phyloP scores from a whole-genome alignment of 2,888 invertebrate genomes.

The Nymphalis c-album region DNA sequence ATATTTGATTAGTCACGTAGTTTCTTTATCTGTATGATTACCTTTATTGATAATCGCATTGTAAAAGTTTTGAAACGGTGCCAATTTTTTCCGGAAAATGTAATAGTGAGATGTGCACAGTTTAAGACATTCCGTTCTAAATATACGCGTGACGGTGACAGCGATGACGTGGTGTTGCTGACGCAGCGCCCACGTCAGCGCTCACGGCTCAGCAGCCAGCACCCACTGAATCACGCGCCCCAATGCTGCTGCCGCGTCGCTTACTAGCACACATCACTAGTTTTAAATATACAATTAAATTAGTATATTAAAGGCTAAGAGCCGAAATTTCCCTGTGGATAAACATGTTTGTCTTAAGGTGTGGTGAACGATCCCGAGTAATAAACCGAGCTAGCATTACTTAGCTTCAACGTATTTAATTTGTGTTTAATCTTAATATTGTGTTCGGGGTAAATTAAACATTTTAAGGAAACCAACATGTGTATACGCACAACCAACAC shows the following conservation, averaged over 20 bases:
- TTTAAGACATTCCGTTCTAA: slow-evolving; percentile 72
- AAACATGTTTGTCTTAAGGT: no score
- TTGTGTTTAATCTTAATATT: no score
- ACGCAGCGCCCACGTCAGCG: slow-evolving; percentile 52
- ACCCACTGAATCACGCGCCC: slow-evolving; percentile 68
- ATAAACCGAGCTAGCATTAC: no score
- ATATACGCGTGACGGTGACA: slow-evolving; percentile 65
- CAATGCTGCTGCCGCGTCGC: neutral
- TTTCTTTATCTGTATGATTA: slow-evolving; percentile 43
- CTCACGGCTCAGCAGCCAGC: slow-evolving; percentile 9
- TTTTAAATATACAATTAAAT: neutral
- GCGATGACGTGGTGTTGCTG: slow-evolving; percentile 66
- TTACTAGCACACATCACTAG: neutral
- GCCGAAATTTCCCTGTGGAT: neutral
- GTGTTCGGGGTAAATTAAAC: no score
- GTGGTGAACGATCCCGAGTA: no score
- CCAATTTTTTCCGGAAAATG: slow-evolving; percentile 68
- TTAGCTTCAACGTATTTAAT: no score
- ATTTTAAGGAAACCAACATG: no score
- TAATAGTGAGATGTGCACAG: slow-evolving; percentile 58
- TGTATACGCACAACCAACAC: no score
- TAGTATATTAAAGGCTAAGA: neutral
- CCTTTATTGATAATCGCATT: slow-evolving; percentile 41
- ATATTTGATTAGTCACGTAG: slow-evolving; percentile 3
- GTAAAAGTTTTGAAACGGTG: slow-evolving; percentile 48